Evolutionary conservation across 1,140 invertebrate species (phyloP).

Genomic region (Drosophila carrolli): DNA sequence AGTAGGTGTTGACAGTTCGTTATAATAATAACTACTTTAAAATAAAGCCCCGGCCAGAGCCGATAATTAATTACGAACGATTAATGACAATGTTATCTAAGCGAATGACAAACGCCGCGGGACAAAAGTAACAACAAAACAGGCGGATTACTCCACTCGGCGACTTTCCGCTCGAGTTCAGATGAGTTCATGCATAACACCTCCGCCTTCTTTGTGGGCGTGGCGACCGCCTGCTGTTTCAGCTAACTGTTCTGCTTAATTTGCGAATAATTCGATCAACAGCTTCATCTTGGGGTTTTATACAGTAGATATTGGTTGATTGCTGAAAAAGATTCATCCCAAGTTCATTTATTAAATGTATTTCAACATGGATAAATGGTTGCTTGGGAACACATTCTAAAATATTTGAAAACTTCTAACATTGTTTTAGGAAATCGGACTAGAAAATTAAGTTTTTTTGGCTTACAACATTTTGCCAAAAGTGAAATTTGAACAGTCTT

Average conservation of each 20-base stretch:
- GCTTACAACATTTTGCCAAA: too few species aligned
- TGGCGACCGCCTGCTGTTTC: constrained; percentile 39
- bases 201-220: constrained; percentile 21
- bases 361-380: too few species aligned
- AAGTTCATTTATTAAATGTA: too few species aligned
- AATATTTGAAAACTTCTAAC: too few species aligned
- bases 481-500: too few species aligned
- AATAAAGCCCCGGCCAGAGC: constrained; percentile 56
- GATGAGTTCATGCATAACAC: constrained; percentile 56
- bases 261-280: constrained; percentile 57
- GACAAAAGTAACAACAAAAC: constrained; percentile 6
- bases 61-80: constrained; percentile 77
- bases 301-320: not conserved
- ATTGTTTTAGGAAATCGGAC: too few species aligned
- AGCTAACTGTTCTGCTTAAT: constrained; percentile 48
- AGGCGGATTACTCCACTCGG: constrained; percentile 24
- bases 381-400: too few species aligned
- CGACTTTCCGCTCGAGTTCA: constrained; percentile 60
- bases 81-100: constrained; percentile 77
- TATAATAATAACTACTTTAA: constrained; percentile 79
- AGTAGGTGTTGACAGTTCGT: constrained; percentile 78
- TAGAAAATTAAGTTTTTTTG: too few species aligned
- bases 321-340: too few species aligned
- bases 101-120: constrained; percentile 60
- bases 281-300: constrained; percentile 16